Conservation (phyloP, 1,140 invertebrate species). For the Hormaphis cornu region DNA sequence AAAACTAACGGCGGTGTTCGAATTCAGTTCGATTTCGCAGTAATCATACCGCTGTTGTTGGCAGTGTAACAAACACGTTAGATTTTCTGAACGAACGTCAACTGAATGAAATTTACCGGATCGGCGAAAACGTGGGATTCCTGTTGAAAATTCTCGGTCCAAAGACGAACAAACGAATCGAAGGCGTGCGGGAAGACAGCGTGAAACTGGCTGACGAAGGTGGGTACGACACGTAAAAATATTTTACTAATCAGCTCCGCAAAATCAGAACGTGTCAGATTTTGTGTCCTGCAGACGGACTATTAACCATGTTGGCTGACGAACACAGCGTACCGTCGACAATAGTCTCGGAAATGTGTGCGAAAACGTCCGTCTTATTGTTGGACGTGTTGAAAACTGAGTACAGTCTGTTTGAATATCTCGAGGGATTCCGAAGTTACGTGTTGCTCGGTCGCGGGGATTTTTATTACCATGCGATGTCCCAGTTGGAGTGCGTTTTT, state of each 20-base stretch:
- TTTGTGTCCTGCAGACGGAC: background rate
- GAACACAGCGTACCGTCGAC: background rate
- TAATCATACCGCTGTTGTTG: background rate
- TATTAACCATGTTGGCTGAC: background rate
- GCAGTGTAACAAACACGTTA: background rate
- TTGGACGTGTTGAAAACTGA: background rate
- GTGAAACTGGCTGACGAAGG: background rate
- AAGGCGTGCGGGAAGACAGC: background rate
- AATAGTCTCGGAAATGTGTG: background rate
- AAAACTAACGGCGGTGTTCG: too few relatives aligned
- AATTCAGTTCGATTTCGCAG: too few relatives aligned
- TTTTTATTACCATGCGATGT: background rate
- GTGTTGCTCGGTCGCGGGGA: background rate
- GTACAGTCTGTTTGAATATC: background rate
- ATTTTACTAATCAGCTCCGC: background rate
- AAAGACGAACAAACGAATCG: background rate
- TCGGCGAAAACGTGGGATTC: background rate
- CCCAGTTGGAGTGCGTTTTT: background rate
- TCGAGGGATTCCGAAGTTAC: constrained; percentile 1
- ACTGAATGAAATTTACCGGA: background rate
- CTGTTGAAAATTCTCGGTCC: background rate
- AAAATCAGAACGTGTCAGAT: background rate
- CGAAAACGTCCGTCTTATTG: background rate
- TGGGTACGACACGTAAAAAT: background rate
- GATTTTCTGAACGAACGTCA: background rate